Evolutionary conservation across 2,888 invertebrate genomes (phyloP), one percentile per base, ranked within the genome.

Genomic region (Chorisops tibialis): DNA sequence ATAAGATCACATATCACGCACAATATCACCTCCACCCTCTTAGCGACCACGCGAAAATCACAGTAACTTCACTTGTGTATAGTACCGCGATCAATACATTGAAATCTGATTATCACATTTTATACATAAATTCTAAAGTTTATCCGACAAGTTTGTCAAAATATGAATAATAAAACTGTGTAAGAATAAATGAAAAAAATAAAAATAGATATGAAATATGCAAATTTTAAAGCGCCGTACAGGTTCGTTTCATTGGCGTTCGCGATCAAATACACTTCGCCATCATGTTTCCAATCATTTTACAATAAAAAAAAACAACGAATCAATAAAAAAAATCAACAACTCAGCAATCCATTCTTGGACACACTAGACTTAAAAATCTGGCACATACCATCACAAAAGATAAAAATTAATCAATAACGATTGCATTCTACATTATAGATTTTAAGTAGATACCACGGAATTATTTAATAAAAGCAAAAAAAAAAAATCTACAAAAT

Each of bases 201-300:
- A 30, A 30, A 30, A 30, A 30, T 30, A 30, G 30, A 30, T 9
- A 5, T 7, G 9, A 30, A 30, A 37, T 38, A 52, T 37, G 38
- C n/a, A 21, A 39, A 39, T 52, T 52, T 38, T 52, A 22, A 6
- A 9, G 39, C 38, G 52, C 38, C 38, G 35, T 35, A 50, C 14
- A 12, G 14, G 12, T 47, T 47, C 18, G 14, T 47, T 24, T 22
- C 12, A 22, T 21, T 48, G 14, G n/a, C 37, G 19, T 38, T 12
- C 52, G 19, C 52, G 39, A 52, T 52, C 18, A n/a, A 11, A 14
- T 38, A 6, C 52, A 52, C 52, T 52, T 38, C 52, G 52, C 52
- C 52, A 52, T 52, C 38, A 38, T 18, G 39, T 52, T 52, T 30
- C 52, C 52, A 52, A 51, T 21, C n/a, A n/a, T 50, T 2, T 50